These are phyloP conservation scores for Trachemys scripta DNA, from an alignment of 2,113 vertebrate species.

Conservation along the genomic window DNA sequence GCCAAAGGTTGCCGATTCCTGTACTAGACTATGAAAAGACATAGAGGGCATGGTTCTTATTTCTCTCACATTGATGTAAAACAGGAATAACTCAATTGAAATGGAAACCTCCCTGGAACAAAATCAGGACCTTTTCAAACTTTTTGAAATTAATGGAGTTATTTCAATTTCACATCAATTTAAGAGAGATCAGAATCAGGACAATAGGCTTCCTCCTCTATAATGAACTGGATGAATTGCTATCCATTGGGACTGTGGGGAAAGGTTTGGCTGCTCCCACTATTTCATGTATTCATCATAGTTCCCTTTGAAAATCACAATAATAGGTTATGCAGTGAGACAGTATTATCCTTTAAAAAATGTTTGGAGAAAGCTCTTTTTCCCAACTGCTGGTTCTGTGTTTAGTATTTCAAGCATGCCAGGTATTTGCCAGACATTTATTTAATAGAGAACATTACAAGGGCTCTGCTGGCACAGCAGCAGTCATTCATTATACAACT, in stretches of 20 bases:
- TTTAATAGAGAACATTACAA: neutral
- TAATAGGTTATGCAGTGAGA: neutral
- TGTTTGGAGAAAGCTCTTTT: neutral
- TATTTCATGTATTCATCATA: neutral
- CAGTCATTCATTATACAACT: constrained; percentile 4
- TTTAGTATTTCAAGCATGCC: neutral
- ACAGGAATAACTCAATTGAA: neutral
- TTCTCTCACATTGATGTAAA: neutral
- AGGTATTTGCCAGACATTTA: neutral
- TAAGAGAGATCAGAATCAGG: neutral
- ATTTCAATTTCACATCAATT: neutral
- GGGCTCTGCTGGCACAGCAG: neutral
- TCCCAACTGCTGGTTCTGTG: neutral
- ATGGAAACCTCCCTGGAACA: neutral
- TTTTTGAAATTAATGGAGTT: neutral
- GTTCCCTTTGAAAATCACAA: neutral
- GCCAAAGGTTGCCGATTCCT: too few relatives aligned
- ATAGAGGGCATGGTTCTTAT: neutral
- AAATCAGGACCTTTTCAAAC: neutral
- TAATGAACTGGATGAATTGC: neutral
- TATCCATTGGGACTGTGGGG: accelerated
- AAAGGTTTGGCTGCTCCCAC: neutral
- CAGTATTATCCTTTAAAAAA: neutral
- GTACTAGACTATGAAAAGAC: neutral
- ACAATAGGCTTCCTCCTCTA: neutral